These are phyloP conservation scores for Chaetogeoica ovagalla DNA, from an alignment of 2,888 invertebrate species.

Conservation along the genomic window DNA sequence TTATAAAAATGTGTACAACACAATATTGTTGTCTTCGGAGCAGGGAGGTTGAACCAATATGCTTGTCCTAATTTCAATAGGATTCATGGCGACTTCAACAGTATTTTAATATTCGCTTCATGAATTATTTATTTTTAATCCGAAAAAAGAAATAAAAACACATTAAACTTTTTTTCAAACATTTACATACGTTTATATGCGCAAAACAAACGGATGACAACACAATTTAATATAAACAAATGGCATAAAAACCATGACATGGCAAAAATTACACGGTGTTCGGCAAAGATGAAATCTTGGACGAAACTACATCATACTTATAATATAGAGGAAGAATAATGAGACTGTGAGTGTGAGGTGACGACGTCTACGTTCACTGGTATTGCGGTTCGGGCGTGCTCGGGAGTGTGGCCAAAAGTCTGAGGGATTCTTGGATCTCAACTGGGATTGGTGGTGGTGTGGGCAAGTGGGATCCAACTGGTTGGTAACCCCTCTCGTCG, in stretches of 20 bases:
- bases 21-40: too few species aligned
- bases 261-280: neutral
- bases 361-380: constrained; percentile 1
- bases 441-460: constrained; percentile 77
- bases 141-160: constrained; percentile 21
- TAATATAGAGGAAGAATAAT: neutral
- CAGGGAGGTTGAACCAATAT: too few species aligned
- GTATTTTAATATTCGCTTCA: too few species aligned
- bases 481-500: constrained; percentile 77
- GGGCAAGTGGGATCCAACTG: constrained; percentile 76
- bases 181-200: neutral
- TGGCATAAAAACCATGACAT: neutral
- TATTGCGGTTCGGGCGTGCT: constrained; percentile 54
- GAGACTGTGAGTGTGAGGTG: neutral
- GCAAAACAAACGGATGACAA: neutral
- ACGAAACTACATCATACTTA: neutral
- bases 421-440: constrained; percentile 62
- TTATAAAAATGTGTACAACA: too few species aligned
- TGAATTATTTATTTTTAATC: too few species aligned
- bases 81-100: too few species aligned
- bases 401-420: constrained; percentile 53
- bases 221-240: neutral
- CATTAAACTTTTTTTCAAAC: neutral
- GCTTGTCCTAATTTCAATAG: too few species aligned
- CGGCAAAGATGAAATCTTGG: neutral